phyloP scores from a whole-genome alignment of 2,888 invertebrate species.

The Protonemura montana region DNA sequence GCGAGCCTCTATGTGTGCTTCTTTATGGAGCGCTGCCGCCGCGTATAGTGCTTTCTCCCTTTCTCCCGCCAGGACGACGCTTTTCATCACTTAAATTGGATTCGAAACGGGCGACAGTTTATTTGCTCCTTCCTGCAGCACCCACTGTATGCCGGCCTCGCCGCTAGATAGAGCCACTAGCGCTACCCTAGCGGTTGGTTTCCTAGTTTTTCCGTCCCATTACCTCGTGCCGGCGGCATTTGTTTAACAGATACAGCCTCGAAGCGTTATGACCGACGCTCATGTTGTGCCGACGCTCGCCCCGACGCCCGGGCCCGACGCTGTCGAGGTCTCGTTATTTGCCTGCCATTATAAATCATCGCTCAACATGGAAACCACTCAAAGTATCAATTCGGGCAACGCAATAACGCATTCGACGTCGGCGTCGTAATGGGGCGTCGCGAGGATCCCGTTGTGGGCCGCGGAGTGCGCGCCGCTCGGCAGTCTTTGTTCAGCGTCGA shows the following conservation, averaged over 20 bases:
- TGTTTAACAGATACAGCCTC: neutral
- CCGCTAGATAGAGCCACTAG: too few relatives aligned
- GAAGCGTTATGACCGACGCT: neutral
- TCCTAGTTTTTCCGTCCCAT: neutral
- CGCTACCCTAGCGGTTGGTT: neutral
- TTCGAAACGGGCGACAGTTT: neutral
- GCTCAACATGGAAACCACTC: neutral
- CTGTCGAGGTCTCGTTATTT: neutral
- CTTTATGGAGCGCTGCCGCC: neutral
- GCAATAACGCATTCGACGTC: neutral
- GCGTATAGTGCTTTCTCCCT: neutral
- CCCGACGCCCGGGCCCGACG: too few relatives aligned
- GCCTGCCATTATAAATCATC: neutral
- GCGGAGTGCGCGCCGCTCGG: too few relatives aligned
- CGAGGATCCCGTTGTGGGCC: neutral
- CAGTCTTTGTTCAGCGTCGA: neutral
- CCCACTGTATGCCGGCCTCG: neutral
- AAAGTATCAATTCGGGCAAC: neutral
- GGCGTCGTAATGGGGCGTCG: neutral
- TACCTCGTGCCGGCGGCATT: neutral
- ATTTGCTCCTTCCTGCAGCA: neutral
- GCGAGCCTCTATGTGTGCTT: neutral
- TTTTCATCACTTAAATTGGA: constrained; percentile 4
- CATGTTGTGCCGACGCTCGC: too few relatives aligned
- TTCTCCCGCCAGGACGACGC: neutral